Conservation (phyloP, 2,113 vertebrate genomes). For the Dipodomys stephensi region DNA sequence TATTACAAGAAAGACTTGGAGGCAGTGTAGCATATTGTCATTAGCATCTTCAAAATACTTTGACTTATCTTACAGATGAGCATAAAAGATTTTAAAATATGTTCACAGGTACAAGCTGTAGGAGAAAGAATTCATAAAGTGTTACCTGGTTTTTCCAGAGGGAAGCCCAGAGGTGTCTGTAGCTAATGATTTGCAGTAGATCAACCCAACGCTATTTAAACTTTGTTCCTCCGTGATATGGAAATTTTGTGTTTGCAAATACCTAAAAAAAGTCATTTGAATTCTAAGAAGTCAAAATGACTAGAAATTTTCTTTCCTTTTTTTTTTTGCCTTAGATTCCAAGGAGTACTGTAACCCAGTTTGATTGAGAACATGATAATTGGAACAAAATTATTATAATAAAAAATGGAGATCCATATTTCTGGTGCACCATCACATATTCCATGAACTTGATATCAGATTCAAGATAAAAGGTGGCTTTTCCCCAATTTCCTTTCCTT, state of each 20-base stretch:
- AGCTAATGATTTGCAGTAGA: background rate
- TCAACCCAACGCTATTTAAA: conserved; percentile 7
- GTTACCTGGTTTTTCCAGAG: conserved; percentile 29
- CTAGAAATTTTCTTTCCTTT: background rate
- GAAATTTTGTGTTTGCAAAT: conserved; percentile 35
- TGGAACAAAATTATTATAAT: background rate
- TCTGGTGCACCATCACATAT: background rate
- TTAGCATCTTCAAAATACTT: background rate
- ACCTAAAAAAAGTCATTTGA: background rate
- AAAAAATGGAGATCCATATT: background rate
- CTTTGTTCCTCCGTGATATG: background rate
- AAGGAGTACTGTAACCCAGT: background rate
- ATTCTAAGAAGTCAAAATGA: conserved; percentile 29
- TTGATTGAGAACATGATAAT: conserved; percentile 8
- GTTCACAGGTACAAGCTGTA: background rate
- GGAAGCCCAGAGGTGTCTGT: background rate
- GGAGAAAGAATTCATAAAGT: background rate
- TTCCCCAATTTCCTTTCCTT: background rate
- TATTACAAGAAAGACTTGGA: background rate
- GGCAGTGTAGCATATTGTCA: background rate
- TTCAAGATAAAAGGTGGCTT: background rate
- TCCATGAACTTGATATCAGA: background rate
- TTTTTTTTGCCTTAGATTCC: background rate
- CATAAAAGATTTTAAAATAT: background rate
- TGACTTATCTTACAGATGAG: background rate